Percentiles rank a stretch among this genome's conserved stretches.
Conservation (phyloP, 2,113 vertebrate species). For the Polypterus bichir region DNA sequence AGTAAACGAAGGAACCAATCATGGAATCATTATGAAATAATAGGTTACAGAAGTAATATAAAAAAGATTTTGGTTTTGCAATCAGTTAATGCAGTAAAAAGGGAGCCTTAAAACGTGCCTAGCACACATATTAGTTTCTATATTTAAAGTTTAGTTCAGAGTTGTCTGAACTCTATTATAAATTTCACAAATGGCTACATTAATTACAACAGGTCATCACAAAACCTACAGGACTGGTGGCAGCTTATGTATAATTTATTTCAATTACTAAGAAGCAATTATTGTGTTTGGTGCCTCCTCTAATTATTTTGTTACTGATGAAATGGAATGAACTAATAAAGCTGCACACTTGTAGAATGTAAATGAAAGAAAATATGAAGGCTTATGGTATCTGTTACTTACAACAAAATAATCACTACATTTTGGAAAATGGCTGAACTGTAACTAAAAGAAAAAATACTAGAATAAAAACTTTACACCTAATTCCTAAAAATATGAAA, state of each 20-base stretch:
- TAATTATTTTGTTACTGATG: constrained; percentile 50
- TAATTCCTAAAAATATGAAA: too few species aligned
- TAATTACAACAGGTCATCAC: constrained; percentile 51
- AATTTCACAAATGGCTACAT: constrained; percentile 58
- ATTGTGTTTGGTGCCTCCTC: constrained; percentile 38
- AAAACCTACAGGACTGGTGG: constrained; percentile 42
- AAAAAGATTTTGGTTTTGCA: constrained; percentile 1
- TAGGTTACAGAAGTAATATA: neutral
- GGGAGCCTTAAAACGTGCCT: neutral
- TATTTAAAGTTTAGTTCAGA: constrained; percentile 36
- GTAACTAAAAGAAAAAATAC: too few species aligned
- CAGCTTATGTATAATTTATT: constrained; percentile 52
- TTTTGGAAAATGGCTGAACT: too few species aligned
- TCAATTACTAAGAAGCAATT: constrained; percentile 41
- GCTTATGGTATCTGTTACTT: too few species aligned
- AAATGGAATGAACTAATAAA: constrained; percentile 24
- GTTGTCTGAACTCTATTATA: constrained; percentile 50
- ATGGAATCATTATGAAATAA: neutral
- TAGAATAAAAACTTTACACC: too few species aligned
- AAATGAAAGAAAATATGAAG: neutral
- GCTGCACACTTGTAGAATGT: neutral
- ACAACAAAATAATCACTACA: too few species aligned
- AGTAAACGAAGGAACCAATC: neutral
- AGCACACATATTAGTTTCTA: constrained; percentile 38
- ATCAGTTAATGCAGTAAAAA: neutral